phyloP scores from a whole-genome alignment of 1,140 invertebrate species.

The Pararge aegeria region DNA sequence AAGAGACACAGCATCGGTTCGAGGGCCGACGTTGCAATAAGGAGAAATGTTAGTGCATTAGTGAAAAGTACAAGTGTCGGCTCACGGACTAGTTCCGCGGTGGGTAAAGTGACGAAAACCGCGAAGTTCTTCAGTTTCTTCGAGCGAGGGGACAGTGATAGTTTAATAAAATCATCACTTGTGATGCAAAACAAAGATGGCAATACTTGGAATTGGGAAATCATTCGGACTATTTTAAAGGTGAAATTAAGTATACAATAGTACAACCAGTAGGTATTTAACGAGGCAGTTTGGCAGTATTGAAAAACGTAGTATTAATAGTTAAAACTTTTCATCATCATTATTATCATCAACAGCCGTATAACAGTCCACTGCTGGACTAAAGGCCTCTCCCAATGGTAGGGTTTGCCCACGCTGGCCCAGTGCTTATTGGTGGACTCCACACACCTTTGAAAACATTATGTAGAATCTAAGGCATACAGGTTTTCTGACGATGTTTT shows the following conservation, averaged over 20 bases:
- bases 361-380: too few relatives aligned
- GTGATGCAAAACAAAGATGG: slow-evolving; percentile 87
- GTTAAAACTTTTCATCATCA: too few relatives aligned
- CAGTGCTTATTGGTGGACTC: too few relatives aligned
- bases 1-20: slow-evolving; percentile 68
- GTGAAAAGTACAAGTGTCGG: slow-evolving; percentile 78
- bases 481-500: too few relatives aligned
- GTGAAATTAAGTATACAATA: slow-evolving; percentile 72
- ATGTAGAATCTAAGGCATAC: too few relatives aligned
- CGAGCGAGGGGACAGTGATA: slow-evolving; percentile 81
- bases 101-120: slow-evolving; percentile 68
- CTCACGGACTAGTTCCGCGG: slow-evolving; percentile 64
- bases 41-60: slow-evolving; percentile 70
- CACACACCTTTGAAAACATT: too few relatives aligned
- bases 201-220: slow-evolving; percentile 91
- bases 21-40: slow-evolving; percentile 53
- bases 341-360: too few relatives aligned
- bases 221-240: slow-evolving; percentile 88
- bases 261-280: too few relatives aligned
- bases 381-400: too few relatives aligned
- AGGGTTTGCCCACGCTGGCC: too few relatives aligned
- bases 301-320: too few relatives aligned
- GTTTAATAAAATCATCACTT: slow-evolving; percentile 85
- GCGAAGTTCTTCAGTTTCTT: slow-evolving; percentile 74
- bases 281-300: not conserved